These are phyloP conservation scores for Blastobasis adustella DNA, from an alignment of 2,888 invertebrate species.

Conservation along the genomic window DNA sequence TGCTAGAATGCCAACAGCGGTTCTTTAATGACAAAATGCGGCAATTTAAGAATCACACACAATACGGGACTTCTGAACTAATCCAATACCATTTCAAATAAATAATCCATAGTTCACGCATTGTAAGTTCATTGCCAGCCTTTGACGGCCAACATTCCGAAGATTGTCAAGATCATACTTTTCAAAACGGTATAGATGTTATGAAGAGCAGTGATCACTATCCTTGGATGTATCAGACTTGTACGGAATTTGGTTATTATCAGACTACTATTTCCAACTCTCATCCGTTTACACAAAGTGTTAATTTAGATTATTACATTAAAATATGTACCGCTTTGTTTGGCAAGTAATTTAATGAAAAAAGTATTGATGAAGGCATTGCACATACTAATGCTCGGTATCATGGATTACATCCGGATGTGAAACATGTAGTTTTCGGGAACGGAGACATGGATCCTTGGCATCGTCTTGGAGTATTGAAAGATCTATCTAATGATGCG, in stretches of 20 bases:
- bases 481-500: conserved; percentile 49
- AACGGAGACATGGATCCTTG: conserved; percentile 77
- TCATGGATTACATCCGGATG: conserved; percentile 61
- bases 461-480: conserved; percentile 67
- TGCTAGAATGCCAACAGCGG: conserved; percentile 52
- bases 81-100: conserved; percentile 32
- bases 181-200: conserved; percentile 31
- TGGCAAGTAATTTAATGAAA: conserved; percentile 53
- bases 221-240: conserved; percentile 83
- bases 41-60: conserved; percentile 39
- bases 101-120: conserved; percentile 15
- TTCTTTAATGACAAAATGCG: conserved; percentile 41
- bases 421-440: conserved; percentile 71
- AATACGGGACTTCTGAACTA: conserved; percentile 38
- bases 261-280: conserved; percentile 75
- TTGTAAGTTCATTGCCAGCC: conserved; percentile 15
- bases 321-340: conserved; percentile 53
- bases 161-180: conserved; percentile 42
- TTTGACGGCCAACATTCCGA: conserved; percentile 25
- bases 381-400: conserved; percentile 62
- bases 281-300: conserved; percentile 77
- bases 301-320: too few relatives aligned
- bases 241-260: conserved; percentile 85
- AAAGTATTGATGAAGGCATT: conserved; percentile 46
- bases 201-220: conserved; percentile 30